Evolutionary conservation across 2,888 invertebrate genomes (phyloP), one percentile per base, ranked within the genome.

Genomic region (Barypeithes pellucidus): DNA sequence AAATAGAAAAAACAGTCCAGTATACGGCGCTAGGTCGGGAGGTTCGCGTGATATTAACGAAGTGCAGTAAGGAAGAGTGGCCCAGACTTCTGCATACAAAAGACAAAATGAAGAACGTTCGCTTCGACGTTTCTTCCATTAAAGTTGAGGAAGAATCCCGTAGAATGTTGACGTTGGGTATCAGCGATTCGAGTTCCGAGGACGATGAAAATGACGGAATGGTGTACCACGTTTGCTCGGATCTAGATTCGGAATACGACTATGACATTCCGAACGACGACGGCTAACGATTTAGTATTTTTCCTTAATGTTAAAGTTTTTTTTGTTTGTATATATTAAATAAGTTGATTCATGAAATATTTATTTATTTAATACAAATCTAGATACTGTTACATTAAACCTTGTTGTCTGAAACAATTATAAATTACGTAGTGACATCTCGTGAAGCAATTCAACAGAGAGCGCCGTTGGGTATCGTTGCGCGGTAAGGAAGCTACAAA

Each of bases 21-120:
- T 80, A 85, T 71, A 77, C 77, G 2, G 73, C 77, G 0, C 45
- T 73, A 1, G 84, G 85, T 0, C 78, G 78, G 1, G 78, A 82
- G 62, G 74, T 86, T 11, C 68, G 77, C 52, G 74, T 84, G 4
- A 79, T 76, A 0, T 74, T 86, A 14, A 80, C 74, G 11, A 86
- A 86, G 78, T 20, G 24, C 0, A 77, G 76, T 8, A 61, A 36
- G 16, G 68, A 18, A 8, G 81, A 81, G 54, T 86, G 86, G 86
- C 80, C 81, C 0, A 77, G 84, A 59, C 75, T 86, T 29, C 78
- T 80, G 3, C 60, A 75, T 22, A 77, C 80, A 12, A 78, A 79
- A n/a, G 78, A 81, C 62, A 79, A 79, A 61, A 43, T 81, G 50
- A 78, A 81, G 16, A 79, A 84, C 73, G 81, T 85, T 33, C 81